phyloP scores from a whole-genome alignment of 2,888 invertebrate species.

The Andrena haemorrhoa region DNA sequence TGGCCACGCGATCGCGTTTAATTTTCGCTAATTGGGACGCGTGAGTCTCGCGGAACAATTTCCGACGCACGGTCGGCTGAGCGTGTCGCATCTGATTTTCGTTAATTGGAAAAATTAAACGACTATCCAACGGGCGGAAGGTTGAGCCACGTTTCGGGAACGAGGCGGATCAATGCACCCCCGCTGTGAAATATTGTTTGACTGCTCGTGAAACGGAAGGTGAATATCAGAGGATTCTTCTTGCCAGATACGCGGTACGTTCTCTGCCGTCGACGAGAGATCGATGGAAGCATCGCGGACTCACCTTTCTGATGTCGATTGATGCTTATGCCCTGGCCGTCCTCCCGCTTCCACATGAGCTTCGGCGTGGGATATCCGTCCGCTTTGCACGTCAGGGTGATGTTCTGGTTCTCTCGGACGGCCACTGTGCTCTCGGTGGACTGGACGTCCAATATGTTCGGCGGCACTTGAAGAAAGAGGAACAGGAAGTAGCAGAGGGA shows the following conservation, averaged over 20 bases:
- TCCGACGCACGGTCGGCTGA: background rate
- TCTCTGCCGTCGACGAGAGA: background rate
- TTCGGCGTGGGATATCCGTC: constrained; percentile 96
- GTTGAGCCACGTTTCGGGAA: background rate
- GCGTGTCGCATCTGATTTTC: constrained; percentile 9
- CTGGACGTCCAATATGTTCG: constrained; percentile 95
- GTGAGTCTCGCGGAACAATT: constrained; percentile 1
- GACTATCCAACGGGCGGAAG: background rate
- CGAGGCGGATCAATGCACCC: background rate
- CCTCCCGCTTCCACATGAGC: constrained; percentile 97
- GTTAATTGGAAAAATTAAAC: constrained; percentile 36
- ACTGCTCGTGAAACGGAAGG: background rate
- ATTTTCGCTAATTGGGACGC: constrained; percentile 26
- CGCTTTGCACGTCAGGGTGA: constrained; percentile 95
- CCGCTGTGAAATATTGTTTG: background rate
- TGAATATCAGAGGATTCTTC: background rate
- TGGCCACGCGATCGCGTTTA: constrained; percentile 1
- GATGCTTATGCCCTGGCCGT: constrained; percentile 94
- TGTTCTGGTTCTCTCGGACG: constrained; percentile 96
- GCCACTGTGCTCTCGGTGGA: constrained; percentile 97
- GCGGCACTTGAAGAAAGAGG: constrained; percentile 91
- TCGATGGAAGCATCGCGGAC: constrained; percentile 39
- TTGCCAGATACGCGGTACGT: background rate
- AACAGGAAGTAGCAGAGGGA: background rate
- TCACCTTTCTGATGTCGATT: constrained; percentile 95